Evolutionary conservation across 1,140 invertebrate genomes (phyloP).

Genomic region (Epicauta chinensis): DNA sequence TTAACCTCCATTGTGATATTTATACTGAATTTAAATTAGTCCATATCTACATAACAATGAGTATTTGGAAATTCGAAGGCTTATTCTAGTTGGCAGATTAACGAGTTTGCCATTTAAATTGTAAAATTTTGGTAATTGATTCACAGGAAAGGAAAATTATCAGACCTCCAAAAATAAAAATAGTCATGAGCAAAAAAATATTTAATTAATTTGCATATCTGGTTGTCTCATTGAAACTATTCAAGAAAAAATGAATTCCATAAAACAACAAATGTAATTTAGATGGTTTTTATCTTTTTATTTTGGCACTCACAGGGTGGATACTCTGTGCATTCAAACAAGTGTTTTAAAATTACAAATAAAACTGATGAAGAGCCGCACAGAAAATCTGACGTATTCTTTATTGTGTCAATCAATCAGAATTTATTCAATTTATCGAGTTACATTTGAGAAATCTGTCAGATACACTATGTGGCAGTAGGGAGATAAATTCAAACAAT

Average conservation of each 20-base stretch:
- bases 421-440: conserved; percentile 22
- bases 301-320: too few species aligned
- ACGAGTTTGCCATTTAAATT: conserved; percentile 7
- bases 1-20: conserved; percentile 19
- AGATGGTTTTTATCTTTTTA: too few species aligned
- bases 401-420: conserved; percentile 24
- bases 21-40: conserved; percentile 20
- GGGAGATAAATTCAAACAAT: conserved; percentile 23
- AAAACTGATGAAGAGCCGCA: neutral
- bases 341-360: neutral
- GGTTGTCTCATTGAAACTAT: too few species aligned
- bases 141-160: neutral
- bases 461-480: conserved; percentile 11
- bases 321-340: too few species aligned
- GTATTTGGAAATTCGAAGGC: conserved; percentile 1
- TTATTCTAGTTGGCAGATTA: conserved; percentile 6
- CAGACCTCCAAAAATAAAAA: too few species aligned
- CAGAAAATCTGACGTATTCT: conserved; percentile 13
- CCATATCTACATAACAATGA: conserved; percentile 18
- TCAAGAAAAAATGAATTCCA: too few species aligned
- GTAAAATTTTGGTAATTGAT: conserved; percentile 15
- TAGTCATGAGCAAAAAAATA: too few species aligned
- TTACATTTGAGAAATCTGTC: conserved; percentile 26
- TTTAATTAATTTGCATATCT: too few species aligned
- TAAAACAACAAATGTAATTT: too few species aligned